A percentile compares a stretch with the other conserved stretches of the same genome.
Conservation (phyloP, 2,888 invertebrate species). For the Pristionchus entomophagus region DNA sequence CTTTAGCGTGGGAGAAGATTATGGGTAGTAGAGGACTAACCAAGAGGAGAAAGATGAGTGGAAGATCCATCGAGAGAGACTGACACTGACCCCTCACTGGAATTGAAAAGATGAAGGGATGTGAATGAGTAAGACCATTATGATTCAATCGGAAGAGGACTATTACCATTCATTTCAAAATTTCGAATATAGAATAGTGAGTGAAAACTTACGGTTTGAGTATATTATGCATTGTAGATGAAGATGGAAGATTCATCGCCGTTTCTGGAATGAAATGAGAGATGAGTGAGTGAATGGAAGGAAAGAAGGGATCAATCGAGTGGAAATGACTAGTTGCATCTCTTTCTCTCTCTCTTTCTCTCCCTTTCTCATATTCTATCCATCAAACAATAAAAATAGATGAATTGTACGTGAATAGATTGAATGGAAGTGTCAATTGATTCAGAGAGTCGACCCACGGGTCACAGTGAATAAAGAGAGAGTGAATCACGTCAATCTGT, state of each 20-base stretch:
- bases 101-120: not conserved
- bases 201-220: not conserved
- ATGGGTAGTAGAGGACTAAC: slow-evolving; percentile 1
- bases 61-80: slow-evolving; percentile 22
- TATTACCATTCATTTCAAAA: not conserved
- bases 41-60: slow-evolving; percentile 29
- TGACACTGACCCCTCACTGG: not conserved
- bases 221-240: not conserved
- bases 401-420: not conserved
- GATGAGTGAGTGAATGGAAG: not conserved
- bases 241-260: slow-evolving; percentile 28
- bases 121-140: not conserved
- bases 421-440: not conserved
- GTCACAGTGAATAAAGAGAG: not conserved
- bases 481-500: not conserved
- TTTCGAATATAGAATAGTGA: not conserved
- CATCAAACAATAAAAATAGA: slow-evolving; percentile 3
- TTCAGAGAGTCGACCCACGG: not conserved
- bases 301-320: slow-evolving; percentile 3
- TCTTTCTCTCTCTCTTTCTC: not conserved
- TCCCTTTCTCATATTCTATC: not conserved
- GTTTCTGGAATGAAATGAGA: slow-evolving; percentile 6
- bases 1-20: not conserved
- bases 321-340: slow-evolving; percentile 18
- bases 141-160: not conserved